These are phyloP conservation scores for Mamestra brassicae DNA, from an alignment of 2,888 invertebrate species.

Conservation along the genomic window DNA sequence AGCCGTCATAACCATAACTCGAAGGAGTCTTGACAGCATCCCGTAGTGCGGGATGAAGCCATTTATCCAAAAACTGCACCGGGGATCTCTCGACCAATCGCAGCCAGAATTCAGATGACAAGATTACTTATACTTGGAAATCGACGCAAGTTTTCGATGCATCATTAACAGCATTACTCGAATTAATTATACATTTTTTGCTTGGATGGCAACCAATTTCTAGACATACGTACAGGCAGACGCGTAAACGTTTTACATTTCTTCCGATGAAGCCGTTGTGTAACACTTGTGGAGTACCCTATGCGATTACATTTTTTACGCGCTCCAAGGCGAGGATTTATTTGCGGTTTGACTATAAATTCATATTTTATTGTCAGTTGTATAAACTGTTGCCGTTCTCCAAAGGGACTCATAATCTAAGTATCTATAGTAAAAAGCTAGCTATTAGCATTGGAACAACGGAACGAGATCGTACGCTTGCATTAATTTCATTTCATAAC, in stretches of 20 bases:
- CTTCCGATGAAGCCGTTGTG: conserved; percentile 65
- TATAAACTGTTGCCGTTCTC: conserved; percentile 66
- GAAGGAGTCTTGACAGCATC: conserved; percentile 74
- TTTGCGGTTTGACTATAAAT: conserved; percentile 87
- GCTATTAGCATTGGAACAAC: conserved; percentile 47
- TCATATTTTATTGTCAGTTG: conserved; percentile 78
- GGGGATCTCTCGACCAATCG: conserved; percentile 79
- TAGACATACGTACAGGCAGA: conserved; percentile 64
- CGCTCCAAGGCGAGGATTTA: conserved; percentile 79
- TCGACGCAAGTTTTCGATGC: conserved; percentile 81
- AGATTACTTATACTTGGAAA: conserved; percentile 90
- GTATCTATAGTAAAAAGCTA: conserved; percentile 44
- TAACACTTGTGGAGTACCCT: conserved; percentile 60
- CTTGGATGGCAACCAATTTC: conserved; percentile 64
- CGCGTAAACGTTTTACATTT: conserved; percentile 49
- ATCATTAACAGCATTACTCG: conserved; percentile 88
- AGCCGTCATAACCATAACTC: conserved; percentile 81
- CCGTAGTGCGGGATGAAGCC: conserved; percentile 86
- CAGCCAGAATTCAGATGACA: conserved; percentile 85
- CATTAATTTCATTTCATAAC: conserved; percentile 75
- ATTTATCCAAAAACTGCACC: conserved; percentile 86
- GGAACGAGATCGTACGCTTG: conserved; percentile 50
- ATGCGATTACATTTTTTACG: conserved; percentile 62
- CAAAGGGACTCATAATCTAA: conserved; percentile 60
- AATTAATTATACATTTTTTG: conserved; percentile 84